Evolutionary conservation across 53 echinoderm and acorn worm genomes (phyloP).

Genomic region (Paracentrotus lividus): DNA sequence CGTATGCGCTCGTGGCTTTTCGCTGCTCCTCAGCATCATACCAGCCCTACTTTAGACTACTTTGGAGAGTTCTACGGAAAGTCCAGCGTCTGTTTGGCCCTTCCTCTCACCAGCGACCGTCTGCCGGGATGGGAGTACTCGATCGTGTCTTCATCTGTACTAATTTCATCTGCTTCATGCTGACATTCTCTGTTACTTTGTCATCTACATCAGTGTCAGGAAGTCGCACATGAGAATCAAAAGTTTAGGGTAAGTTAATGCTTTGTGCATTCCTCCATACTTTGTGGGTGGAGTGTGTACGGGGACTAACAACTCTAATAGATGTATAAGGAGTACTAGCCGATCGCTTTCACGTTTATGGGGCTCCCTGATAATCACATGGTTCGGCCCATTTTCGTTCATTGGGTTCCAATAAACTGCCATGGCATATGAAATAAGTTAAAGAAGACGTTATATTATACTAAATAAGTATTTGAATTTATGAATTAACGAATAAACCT

Average conservation of each 20-base stretch:
- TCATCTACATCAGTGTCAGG: slow-evolving; percentile 78
- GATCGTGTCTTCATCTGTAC: slow-evolving; percentile 76
- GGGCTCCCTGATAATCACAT: too few relatives aligned
- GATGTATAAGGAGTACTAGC: too few relatives aligned
- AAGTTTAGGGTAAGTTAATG: slow-evolving; percentile 58
- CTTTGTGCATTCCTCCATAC: not conserved
- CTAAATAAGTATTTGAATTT: too few relatives aligned
- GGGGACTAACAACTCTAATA: too few relatives aligned
- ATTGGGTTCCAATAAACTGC: too few relatives aligned
- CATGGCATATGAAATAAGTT: too few relatives aligned
- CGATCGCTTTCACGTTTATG: too few relatives aligned
- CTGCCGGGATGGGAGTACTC: slow-evolving; percentile 82
- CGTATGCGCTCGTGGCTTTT: slow-evolving; percentile 68
- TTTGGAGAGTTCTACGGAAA: slow-evolving; percentile 85
- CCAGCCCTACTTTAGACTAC: slow-evolving; percentile 76
- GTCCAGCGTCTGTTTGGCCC: slow-evolving; percentile 82
- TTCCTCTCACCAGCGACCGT: slow-evolving; percentile 79
- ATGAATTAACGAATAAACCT: too few relatives aligned
- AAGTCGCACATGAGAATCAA: slow-evolving; percentile 61
- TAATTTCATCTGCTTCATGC: slow-evolving; percentile 78
- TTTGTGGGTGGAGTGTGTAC: too few relatives aligned
- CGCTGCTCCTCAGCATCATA: slow-evolving; percentile 72
- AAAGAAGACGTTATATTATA: too few relatives aligned
- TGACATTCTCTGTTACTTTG: slow-evolving; percentile 79
- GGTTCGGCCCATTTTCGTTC: too few relatives aligned